A percentile compares a stretch with the other conserved stretches of the same genome.
phyloP scores from a whole-genome alignment of 2,797 vertebrate genomes.

The Falco concolor region DNA sequence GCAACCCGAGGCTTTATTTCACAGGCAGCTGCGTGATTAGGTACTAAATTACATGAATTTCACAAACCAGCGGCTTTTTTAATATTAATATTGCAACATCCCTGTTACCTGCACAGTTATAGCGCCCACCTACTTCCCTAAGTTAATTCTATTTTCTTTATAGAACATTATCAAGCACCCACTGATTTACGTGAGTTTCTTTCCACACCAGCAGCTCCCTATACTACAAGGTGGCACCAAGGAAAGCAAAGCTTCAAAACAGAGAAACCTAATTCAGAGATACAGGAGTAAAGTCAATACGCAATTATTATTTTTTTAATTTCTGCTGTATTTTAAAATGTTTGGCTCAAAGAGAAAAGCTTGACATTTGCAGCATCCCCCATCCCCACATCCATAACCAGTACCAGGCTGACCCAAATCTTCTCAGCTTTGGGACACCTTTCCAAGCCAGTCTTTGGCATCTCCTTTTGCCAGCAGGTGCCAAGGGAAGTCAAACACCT shows the following conservation, averaged over 20 bases:
- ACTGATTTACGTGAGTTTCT: neutral
- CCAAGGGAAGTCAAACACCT: neutral
- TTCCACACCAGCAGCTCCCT: neutral
- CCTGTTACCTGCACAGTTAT: neutral
- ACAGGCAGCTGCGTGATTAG: neutral
- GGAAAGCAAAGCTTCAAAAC: neutral
- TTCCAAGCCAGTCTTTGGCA: neutral
- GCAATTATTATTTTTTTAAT: fast-evolving
- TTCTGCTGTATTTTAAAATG: neutral
- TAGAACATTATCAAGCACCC: neutral
- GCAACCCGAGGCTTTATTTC: slow-evolving; percentile 5
- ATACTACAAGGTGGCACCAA: neutral
- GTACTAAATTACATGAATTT: neutral
- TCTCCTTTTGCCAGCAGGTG: neutral
- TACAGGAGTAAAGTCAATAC: neutral
- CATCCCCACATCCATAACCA: neutral
- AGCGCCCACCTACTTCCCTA: neutral
- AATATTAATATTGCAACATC: neutral
- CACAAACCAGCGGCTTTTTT: neutral
- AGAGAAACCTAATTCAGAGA: neutral
- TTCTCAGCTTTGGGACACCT: neutral
- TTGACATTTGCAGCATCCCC: neutral
- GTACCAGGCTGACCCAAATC: neutral
- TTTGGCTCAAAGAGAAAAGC: neutral
- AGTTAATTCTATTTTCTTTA: neutral